phyloP scores from a whole-genome alignment of 2,888 invertebrate species.

The Phorcus lineatus region DNA sequence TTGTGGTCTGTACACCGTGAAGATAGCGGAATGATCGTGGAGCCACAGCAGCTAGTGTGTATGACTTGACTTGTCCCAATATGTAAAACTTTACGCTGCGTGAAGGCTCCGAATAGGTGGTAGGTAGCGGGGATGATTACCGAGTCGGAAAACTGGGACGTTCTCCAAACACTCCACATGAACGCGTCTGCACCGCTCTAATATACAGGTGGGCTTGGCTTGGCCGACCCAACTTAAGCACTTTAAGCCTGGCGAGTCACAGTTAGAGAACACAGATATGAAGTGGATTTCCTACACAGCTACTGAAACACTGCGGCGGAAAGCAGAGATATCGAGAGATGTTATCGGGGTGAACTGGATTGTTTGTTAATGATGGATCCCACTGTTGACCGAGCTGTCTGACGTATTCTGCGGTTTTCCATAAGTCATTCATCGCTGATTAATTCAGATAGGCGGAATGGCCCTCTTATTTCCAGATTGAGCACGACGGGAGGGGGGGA shows the following conservation, averaged over 20 bases:
- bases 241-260: neutral
- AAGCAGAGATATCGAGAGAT: neutral
- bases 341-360: neutral
- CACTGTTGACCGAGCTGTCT: neutral
- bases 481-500: neutral
- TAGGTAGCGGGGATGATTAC: too few relatives aligned
- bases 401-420: neutral
- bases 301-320: neutral
- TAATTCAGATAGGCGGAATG: too few relatives aligned
- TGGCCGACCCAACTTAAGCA: neutral
- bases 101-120: neutral
- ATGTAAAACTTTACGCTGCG: too few relatives aligned
- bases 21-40: too few relatives aligned
- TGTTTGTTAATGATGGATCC: neutral
- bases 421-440: neutral
- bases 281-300: neutral
- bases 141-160: too few relatives aligned
- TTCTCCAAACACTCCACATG: neutral
- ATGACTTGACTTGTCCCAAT: too few relatives aligned
- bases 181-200: neutral
- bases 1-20: too few relatives aligned
- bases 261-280: neutral
- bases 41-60: too few relatives aligned
- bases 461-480: neutral
- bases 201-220: neutral